Conservation (phyloP, 2,113 vertebrate genomes). For the Protobothrops flavoviridis region DNA sequence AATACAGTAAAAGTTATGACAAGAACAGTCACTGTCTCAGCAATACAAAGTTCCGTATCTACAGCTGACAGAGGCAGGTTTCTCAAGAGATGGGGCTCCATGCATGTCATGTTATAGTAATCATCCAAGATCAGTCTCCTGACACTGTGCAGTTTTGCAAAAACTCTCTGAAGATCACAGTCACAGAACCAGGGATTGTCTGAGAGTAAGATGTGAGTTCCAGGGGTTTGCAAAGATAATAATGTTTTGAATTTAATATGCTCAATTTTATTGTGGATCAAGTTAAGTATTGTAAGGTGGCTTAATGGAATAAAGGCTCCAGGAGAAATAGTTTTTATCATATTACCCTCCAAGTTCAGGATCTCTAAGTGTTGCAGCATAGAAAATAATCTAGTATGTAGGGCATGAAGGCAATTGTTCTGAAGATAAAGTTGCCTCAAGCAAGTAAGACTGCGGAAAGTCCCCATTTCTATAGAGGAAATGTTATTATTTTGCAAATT, state of each 20-base stretch:
- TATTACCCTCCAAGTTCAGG: constrained; percentile 73
- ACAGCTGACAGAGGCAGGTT: constrained; percentile 64
- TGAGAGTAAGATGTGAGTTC: constrained; percentile 76
- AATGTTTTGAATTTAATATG: constrained; percentile 75
- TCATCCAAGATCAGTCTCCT: constrained; percentile 76
- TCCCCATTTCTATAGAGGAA: constrained; percentile 52
- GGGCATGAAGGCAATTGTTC: constrained; percentile 63
- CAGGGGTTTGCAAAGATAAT: constrained; percentile 72
- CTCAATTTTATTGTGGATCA: constrained; percentile 69
- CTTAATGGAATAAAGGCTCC: constrained; percentile 70
- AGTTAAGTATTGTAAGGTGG: constrained; percentile 71
- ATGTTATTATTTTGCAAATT: constrained; percentile 73
- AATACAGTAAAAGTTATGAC: constrained; percentile 77
- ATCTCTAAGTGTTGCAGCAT: constrained; percentile 77
- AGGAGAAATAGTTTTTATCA: constrained; percentile 59
- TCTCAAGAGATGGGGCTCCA: constrained; percentile 56
- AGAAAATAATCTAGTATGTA: constrained; percentile 73
- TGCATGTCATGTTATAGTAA: constrained; percentile 74
- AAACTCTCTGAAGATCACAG: constrained; percentile 80
- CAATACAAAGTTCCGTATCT: constrained; percentile 74
- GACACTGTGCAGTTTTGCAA: constrained; percentile 74
- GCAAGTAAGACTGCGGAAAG: constrained; percentile 70
- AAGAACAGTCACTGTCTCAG: constrained; percentile 79
- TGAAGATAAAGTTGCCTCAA: constrained; percentile 73
- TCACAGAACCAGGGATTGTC: constrained; percentile 80